Evolutionary conservation across 1,140 invertebrate genomes (phyloP), one percentile per base, ranked within the genome.

Genomic region (Pogonognathellus flavescens): DNA sequence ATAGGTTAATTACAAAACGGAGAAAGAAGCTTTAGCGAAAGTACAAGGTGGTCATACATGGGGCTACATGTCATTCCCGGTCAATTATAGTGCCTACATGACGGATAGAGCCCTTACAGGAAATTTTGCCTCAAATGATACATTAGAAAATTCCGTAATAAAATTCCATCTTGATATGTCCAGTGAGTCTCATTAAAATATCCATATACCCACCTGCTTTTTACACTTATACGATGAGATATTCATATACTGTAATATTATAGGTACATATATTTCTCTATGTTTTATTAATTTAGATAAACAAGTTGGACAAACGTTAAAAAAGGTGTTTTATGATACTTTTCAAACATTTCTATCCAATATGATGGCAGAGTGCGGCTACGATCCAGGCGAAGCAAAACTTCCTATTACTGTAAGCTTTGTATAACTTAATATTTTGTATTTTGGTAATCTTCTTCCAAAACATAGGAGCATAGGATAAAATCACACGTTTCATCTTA

Each of bases 141-240:
- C 83, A 25, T 59, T 86, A 11, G 52, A 66, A 49, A 83, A 80
- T 4, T 86, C 86, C 0, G 22, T 16, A 25, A 86, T 86, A 13
- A 72, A 55, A 16, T 81, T 86, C 57, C 18, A 86, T 49, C 52
- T 86, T 52, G 86, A 86, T 22, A 84, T 84, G 83, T 80, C 86
- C n/a, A 86, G 83, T 84, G 84, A n/a, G 76, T 53, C 6, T 9
- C 8, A 50, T 1, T 16, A 18, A 20, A 18, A n/a, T 57, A 14
- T 57, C 10, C 2, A 57, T n/a, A 57, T 57, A 14, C n/a, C 11
- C 53, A n/a, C 11, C 59, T 10, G 59, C 18, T 20, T 14, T 14
- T 18, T 5, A 76, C 13, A 18, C 41, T n/a, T 52, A 8, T n/a
- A n/a, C n/a, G n/a, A n/a, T n/a, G 8, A 80, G 16, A 1, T 49